Base-by-base conservation (phyloP, 2,888 invertebrate genomes). In the Hydrotaea diabolus region DNA sequence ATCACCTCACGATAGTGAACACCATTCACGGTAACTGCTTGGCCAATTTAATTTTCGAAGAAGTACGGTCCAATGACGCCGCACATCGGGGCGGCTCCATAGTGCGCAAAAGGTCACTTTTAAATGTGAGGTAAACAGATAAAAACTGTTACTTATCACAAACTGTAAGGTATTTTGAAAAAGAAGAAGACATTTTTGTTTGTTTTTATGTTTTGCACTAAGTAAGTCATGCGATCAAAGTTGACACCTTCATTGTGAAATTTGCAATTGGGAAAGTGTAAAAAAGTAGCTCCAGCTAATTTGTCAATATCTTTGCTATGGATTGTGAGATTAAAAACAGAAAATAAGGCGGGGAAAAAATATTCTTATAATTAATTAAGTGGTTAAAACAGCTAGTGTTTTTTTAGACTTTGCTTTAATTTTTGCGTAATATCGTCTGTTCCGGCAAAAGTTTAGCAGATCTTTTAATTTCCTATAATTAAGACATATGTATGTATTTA, bases 201-300 rank as follows among this genome's bases (percentile, higher is more conserved):
- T n/a, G n/a, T n/a, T n/a, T 49, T 49, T 13, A 49, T 5, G 49
- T 49, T 49, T 49, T 49, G 49, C 49, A 49, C 49, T 49, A 49
- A 49, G n/a, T n/a, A n/a, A n/a, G n/a, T n/a, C n/a, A n/a, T n/a
- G n/a, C n/a, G n/a, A n/a, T n/a, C n/a, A n/a, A 49, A 49, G 49
- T 49, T 49, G 15, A 49, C 3, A 49, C 11, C 15, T 49, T 49
- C 49, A 13, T 49, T 49, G 49, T 49, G 49, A 49, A 49, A 49
- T 49, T 49, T 49, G 5, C 49, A 49, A 49, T 49, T 49, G 49
- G 49, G 15, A 49, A 49, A 49, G 49, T 49, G 5, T 49, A 49
- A 49, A 49, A 49, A 49, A 49, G 49, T 49, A 49, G 49, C 49
- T 49, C 49, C 49, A 49, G n/a, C 49, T 49, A 49, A 49, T 49